Evolutionary conservation across 2,113 vertebrate species (phyloP).

Genomic region (Sarotherodon lohbergeri): DNA sequence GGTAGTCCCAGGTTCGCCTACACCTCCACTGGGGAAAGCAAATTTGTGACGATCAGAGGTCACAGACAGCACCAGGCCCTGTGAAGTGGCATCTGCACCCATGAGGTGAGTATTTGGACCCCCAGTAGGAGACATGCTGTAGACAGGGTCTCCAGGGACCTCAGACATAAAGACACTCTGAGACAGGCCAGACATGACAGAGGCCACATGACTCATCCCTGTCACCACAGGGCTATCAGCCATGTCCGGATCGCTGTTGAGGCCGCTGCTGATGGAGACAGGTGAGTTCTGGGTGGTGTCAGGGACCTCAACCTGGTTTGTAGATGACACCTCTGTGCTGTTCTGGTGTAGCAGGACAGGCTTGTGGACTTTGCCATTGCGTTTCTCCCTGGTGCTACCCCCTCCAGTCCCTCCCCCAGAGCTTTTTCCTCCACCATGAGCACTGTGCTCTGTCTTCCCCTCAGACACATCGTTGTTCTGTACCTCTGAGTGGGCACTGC

Average conservation of each 20-base stretch:
- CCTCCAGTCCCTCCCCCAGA: constrained; percentile 73
- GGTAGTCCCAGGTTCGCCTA: constrained; percentile 60
- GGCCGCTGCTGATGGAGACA: constrained; percentile 96
- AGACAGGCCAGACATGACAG: constrained; percentile 91
- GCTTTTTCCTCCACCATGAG: constrained; percentile 78
- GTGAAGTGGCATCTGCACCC: constrained; percentile 84
- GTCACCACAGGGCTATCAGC: constrained; percentile 93
- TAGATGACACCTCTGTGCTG: constrained; percentile 97
- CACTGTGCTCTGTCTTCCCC: constrained; percentile 91
- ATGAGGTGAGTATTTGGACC: constrained; percentile 92
- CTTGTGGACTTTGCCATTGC: constrained; percentile 95
- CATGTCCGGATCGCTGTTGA: constrained; percentile 96
- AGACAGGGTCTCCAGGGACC: constrained; percentile 91
- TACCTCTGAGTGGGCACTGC: constrained; percentile 88
- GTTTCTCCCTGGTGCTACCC: constrained; percentile 84
- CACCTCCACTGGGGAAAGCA: constrained; percentile 85
- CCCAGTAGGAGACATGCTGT: constrained; percentile 92
- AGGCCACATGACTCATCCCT: constrained; percentile 92
- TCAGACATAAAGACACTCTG: constrained; percentile 98
- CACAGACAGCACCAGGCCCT: constrained; percentile 90
- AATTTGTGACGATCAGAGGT: constrained; percentile 95
- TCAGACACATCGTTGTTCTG: constrained; percentile 98
- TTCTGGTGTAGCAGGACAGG: constrained; percentile 92
- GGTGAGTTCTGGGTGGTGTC: constrained; percentile 99
- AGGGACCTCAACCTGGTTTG: constrained; percentile 97